These are phyloP conservation scores for Muntiacus reevesi DNA, from an alignment of 2,113 vertebrate genomes.

Conservation along the genomic window DNA sequence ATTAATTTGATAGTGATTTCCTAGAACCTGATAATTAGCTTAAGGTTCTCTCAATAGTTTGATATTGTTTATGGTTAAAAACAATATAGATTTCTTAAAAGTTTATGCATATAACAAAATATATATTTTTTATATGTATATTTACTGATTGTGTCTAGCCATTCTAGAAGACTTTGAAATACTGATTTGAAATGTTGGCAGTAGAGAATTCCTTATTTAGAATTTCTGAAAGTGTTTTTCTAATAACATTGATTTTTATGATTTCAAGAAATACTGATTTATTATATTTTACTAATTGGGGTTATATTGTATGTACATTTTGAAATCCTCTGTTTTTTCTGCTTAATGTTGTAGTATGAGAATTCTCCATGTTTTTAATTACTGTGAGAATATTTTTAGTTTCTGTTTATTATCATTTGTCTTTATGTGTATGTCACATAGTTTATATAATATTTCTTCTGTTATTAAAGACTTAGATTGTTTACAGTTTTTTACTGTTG, in stretches of 20 bases:
- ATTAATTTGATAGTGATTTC: background rate
- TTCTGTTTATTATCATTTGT: background rate
- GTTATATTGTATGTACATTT: background rate
- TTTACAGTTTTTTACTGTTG: background rate
- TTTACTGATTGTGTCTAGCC: background rate
- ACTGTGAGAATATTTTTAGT: slow-evolving; percentile 3
- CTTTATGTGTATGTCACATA: background rate
- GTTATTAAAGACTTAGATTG: slow-evolving; percentile 1
- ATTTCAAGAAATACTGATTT: background rate
- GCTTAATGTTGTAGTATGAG: background rate
- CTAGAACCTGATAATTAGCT: background rate
- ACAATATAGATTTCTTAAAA: background rate
- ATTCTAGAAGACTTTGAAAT: slow-evolving; percentile 25
- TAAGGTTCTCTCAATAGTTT: slow-evolving; percentile 7
- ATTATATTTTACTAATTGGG: slow-evolving; percentile 35
- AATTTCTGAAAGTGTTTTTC: background rate
- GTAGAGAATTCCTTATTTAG: background rate
- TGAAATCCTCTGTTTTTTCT: background rate
- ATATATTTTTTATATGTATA: background rate
- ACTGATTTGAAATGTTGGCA: background rate
- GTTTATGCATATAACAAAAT: background rate
- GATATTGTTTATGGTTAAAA: background rate
- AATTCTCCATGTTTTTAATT: background rate
- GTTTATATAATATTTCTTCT: background rate
- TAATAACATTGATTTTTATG: background rate